Conservation (phyloP, 2,888 invertebrate genomes). For the Resseliella maxima region DNA sequence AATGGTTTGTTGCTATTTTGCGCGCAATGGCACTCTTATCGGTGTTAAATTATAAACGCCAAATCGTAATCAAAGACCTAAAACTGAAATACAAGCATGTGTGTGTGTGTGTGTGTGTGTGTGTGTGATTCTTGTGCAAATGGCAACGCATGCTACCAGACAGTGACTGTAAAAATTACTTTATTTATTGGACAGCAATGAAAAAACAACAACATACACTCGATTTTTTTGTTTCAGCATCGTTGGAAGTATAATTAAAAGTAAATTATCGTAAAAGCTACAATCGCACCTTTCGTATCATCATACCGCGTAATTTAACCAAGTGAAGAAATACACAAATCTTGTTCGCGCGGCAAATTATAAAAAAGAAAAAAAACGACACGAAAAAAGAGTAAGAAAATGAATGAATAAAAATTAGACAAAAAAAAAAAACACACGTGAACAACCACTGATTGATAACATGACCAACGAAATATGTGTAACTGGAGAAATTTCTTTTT, state of each 20-base stretch:
- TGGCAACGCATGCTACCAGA: neutral
- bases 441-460: constrained; percentile 18
- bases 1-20: neutral
- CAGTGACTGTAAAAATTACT: neutral
- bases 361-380: neutral
- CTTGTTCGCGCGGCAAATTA: neutral
- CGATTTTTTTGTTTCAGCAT: neutral
- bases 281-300: neutral
- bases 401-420: neutral
- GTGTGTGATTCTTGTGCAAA: neutral
- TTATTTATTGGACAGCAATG: neutral
- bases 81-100: neutral
- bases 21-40: neutral
- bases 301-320: neutral
- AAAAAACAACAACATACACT: neutral
- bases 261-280: constrained; percentile 37
- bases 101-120: no score
- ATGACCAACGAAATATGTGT: constrained; percentile 36
- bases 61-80: neutral
- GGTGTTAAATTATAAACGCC: neutral
- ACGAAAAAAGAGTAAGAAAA: no score
- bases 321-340: neutral
- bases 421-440: neutral
- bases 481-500: constrained; percentile 53
- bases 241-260: constrained; percentile 44